Evolutionary conservation across 2,888 invertebrate species (phyloP).

Genomic region (Acrobasis consociella): DNA sequence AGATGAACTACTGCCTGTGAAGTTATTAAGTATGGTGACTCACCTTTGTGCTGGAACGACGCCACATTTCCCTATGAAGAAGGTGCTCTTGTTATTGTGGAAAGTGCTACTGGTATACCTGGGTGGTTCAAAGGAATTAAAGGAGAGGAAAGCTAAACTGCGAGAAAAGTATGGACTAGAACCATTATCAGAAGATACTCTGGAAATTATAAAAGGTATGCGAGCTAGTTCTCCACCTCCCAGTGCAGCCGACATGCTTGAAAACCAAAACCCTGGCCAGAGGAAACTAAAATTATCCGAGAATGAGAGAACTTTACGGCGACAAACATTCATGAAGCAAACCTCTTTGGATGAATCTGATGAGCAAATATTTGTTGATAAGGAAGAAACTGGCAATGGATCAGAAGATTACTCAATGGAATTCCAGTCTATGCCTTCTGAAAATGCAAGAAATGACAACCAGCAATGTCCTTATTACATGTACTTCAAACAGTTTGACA

Average conservation of each 20-base stretch:
- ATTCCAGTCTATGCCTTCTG: slow-evolving; percentile 78
- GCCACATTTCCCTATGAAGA: slow-evolving; percentile 99
- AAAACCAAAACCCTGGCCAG: slow-evolving; percentile 91
- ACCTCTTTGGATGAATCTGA: slow-evolving; percentile 92
- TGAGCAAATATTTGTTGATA: slow-evolving; percentile 88
- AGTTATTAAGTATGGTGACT: slow-evolving; percentile 97
- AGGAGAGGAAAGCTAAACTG: slow-evolving; percentile 88
- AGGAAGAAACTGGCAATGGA: slow-evolving; percentile 84
- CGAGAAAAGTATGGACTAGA: slow-evolving; percentile 88
- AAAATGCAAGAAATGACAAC: slow-evolving; percentile 63
- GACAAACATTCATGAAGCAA: slow-evolving; percentile 94
- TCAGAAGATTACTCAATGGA: slow-evolving; percentile 85
- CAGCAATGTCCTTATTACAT: slow-evolving; percentile 69
- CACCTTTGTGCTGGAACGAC: slow-evolving; percentile 97
- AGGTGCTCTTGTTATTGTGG: slow-evolving; percentile 97
- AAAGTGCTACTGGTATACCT: slow-evolving; percentile 95
- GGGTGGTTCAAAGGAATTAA: slow-evolving; percentile 94
- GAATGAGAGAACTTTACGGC: slow-evolving; percentile 86
- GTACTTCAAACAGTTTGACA: slow-evolving; percentile 73
- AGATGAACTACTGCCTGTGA: slow-evolving; percentile 93
- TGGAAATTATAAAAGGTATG: slow-evolving; percentile 97
- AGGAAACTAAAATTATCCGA: slow-evolving; percentile 68
- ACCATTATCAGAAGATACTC: slow-evolving; percentile 94
- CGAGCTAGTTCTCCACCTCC: slow-evolving; percentile 97
- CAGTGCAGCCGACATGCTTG: slow-evolving; percentile 94